Evolutionary conservation across 2,888 invertebrate species (phyloP).

Genomic region (Pandemis heparana): DNA sequence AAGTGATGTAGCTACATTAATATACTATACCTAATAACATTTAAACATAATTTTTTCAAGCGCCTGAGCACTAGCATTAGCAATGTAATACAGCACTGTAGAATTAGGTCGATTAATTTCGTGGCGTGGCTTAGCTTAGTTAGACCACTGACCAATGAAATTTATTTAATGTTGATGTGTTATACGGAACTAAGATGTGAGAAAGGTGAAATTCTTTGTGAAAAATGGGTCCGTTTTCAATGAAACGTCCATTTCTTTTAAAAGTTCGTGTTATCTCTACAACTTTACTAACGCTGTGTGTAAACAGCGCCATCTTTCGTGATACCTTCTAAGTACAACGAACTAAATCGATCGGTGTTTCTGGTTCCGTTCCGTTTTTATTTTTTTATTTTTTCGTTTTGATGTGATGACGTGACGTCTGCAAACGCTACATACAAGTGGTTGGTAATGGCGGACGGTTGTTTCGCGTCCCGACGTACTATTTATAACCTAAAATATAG

Average conservation of each 20-base stretch:
- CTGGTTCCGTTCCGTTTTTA: conserved; percentile 53
- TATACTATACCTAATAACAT: not conserved
- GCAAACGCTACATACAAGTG: conserved; percentile 77
- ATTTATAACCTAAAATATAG: conserved; percentile 87
- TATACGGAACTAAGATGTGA: not conserved
- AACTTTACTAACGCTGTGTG: not conserved
- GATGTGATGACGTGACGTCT: conserved; percentile 80
- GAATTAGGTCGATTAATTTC: not conserved
- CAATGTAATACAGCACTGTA: not conserved
- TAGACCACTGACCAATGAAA: not conserved
- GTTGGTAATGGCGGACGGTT: conserved; percentile 85
- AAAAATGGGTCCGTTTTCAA: not conserved
- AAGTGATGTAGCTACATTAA: not conserved
- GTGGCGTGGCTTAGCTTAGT: not conserved
- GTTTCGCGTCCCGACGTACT: conserved; percentile 85
- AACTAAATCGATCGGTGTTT: conserved; percentile 46
- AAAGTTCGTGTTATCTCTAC: not conserved
- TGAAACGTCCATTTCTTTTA: not conserved
- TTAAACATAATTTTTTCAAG: not conserved
- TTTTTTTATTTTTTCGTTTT: conserved; percentile 60
- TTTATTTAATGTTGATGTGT: not conserved
- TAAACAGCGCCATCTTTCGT: conserved; percentile 63
- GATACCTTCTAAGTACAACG: conserved; percentile 39
- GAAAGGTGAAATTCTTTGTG: conserved; percentile 22
- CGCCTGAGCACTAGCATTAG: conserved; percentile 11